These are phyloP conservation scores for Lasioglossum figueresi DNA, from an alignment of 2,888 invertebrate genomes.

Conservation along the genomic window DNA sequence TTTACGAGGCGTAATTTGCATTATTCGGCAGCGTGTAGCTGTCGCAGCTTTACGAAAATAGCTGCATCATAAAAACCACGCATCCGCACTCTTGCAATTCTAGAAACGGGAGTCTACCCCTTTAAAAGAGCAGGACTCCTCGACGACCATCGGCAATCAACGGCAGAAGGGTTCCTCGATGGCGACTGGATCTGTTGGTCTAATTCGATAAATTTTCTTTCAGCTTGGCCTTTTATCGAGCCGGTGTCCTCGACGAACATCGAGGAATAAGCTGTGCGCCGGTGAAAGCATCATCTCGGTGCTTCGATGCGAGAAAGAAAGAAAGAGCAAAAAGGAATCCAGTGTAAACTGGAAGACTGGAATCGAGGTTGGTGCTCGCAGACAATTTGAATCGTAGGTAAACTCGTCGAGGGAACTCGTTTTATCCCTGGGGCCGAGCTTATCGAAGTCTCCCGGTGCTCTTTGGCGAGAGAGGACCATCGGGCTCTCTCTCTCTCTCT, in stretches of 20 bases:
- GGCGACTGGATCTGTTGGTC: not conserved
- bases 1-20: too few relatives aligned
- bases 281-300: not conserved
- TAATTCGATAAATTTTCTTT: constrained; percentile 5
- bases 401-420: constrained; percentile 64
- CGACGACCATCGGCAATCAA: not conserved
- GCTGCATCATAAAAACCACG: too few relatives aligned
- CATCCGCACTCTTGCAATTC: too few relatives aligned
- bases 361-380: constrained; percentile 36
- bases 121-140: not conserved
- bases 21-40: too few relatives aligned
- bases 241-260: constrained; percentile 1
- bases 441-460: constrained; percentile 51
- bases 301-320: not conserved
- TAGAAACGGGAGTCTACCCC: too few relatives aligned
- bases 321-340: constrained; percentile 42
- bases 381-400: constrained; percentile 67
- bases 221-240: not conserved
- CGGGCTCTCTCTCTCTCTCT: not conserved
- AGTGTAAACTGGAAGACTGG: constrained; percentile 47
- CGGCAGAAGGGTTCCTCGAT: not conserved
- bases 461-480: constrained; percentile 28
- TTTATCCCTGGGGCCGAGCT: constrained; percentile 55
- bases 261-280: not conserved
- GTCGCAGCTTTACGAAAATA: too few relatives aligned